A percentile compares a stretch with the other conserved stretches of the same genome.
Evolutionary conservation across 2,113 vertebrate genomes (phyloP).

Genomic region (Parus major): DNA sequence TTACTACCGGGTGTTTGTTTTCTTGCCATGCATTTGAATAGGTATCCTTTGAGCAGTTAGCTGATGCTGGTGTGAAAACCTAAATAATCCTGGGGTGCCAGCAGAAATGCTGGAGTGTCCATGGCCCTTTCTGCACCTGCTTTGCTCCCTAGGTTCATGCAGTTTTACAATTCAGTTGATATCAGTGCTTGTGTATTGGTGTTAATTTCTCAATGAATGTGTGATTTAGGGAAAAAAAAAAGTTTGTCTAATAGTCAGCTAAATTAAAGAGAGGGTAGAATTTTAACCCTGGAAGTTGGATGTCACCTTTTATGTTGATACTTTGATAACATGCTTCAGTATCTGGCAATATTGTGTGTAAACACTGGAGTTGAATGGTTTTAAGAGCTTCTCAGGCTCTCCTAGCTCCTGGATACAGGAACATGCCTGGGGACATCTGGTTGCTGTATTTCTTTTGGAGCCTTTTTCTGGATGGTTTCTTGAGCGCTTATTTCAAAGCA

Average conservation of each 20-base stretch:
- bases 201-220: neutral
- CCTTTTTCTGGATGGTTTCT: neutral
- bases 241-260: neutral
- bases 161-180: neutral
- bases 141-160: rapidly evolving
- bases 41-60: neutral
- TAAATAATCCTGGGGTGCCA: neutral
- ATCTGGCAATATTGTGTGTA: neutral
- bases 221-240: neutral
- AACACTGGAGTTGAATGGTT: neutral
- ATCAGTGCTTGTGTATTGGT: neutral
- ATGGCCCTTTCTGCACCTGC: neutral
- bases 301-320: neutral
- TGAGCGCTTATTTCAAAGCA: neutral
- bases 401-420: neutral
- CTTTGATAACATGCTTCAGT: neutral
- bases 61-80: neutral
- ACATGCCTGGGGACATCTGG: rapidly evolving
- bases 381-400: neutral
- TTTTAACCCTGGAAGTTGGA: neutral
- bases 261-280: neutral
- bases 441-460: neutral
- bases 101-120: neutral
- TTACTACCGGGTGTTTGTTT: neutral
- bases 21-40: neutral